These are phyloP conservation scores for Platypus cylindrus DNA, from an alignment of 2,888 invertebrate genomes.

Conservation along the genomic window DNA sequence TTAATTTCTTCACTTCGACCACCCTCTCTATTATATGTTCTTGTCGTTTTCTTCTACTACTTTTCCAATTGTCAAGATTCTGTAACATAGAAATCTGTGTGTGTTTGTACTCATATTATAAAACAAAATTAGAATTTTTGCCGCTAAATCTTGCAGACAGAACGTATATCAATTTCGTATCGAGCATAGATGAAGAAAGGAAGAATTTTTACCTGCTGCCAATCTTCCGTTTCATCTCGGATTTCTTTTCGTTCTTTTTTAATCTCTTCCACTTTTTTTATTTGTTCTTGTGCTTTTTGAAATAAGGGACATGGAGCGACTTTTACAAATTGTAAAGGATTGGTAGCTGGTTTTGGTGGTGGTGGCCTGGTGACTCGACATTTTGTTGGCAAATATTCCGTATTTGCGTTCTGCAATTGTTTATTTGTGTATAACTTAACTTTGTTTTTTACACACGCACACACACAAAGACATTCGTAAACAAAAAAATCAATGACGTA, in stretches of 20 bases:
- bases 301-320: slow-evolving; percentile 80
- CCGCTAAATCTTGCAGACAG: no score
- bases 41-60: slow-evolving; percentile 80
- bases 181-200: no score
- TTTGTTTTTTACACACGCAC: no score
- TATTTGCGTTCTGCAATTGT: slow-evolving; percentile 28
- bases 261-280: slow-evolving; percentile 72
- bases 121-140: background rate
- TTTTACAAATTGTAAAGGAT: slow-evolving; percentile 81
- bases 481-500: no score
- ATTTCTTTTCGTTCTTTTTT: slow-evolving; percentile 69
- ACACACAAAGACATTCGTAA: no score
- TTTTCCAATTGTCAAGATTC: slow-evolving; percentile 92
- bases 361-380: slow-evolving; percentile 55
- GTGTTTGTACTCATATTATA: background rate
- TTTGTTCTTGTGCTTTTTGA: slow-evolving; percentile 72
- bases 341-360: slow-evolving; percentile 71
- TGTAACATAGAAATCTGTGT: slow-evolving; percentile 31
- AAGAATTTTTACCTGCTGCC: slow-evolving; percentile 82
- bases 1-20: slow-evolving; percentile 74
- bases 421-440: no score
- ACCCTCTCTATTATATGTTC: slow-evolving; percentile 83
- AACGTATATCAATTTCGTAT: no score
- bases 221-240: slow-evolving; percentile 76
- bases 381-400: slow-evolving; percentile 35